Conservation (phyloP, 2,113 vertebrate species). For the Regulus satrapa region DNA sequence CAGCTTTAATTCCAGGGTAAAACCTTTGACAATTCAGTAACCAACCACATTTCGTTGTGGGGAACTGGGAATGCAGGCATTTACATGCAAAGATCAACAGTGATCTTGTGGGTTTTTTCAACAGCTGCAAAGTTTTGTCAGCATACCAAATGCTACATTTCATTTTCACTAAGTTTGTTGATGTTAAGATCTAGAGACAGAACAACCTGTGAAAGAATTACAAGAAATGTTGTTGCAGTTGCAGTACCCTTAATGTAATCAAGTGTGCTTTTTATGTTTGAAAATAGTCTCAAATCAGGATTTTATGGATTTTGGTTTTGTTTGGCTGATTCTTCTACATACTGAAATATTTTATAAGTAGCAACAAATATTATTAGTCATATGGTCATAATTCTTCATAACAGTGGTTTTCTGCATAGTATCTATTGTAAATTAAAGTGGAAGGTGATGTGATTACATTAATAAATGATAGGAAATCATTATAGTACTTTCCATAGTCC, state of each 20-base stretch:
- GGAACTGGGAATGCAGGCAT: not conserved
- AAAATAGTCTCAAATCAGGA: not conserved
- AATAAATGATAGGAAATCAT: slow-evolving; percentile 11
- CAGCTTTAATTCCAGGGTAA: not conserved
- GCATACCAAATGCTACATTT: slow-evolving; percentile 39
- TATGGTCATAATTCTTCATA: not conserved
- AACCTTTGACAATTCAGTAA: not conserved
- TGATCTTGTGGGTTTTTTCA: slow-evolving; percentile 23
- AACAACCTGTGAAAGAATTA: slow-evolving; percentile 37
- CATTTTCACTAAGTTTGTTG: slow-evolving; percentile 25
- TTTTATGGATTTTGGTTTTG: not conserved
- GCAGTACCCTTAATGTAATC: not conserved
- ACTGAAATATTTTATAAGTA: slow-evolving; percentile 4
- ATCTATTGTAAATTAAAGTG: not conserved
- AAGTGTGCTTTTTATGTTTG: not conserved
- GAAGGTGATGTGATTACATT: not conserved
- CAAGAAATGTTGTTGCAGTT: slow-evolving; percentile 21
- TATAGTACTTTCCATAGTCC: not conserved
- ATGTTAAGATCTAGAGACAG: slow-evolving; percentile 1
- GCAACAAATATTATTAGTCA: not conserved
- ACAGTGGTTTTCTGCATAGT: not conserved
- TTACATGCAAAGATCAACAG: slow-evolving; percentile 30
- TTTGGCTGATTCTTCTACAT: not conserved
- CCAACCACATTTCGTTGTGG: not conserved
- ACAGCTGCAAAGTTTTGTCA: slow-evolving; percentile 4